Conservation (phyloP, 2,888 invertebrate genomes). For the Campaea margaritaria region DNA sequence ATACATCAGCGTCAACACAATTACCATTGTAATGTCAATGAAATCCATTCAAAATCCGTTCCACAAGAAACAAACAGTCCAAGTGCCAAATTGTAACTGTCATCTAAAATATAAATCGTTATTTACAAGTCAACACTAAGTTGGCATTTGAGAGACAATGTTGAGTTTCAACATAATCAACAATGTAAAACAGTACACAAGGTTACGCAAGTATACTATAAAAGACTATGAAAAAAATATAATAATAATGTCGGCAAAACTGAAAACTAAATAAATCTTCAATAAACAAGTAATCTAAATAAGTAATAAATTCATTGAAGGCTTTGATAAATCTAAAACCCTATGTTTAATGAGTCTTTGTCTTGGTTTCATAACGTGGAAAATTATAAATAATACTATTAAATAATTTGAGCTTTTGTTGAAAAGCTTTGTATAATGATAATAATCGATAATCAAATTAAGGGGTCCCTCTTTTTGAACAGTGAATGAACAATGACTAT, state of each 20-base stretch:
- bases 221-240: too few relatives aligned
- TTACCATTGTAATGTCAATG: constrained; percentile 6
- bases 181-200: constrained; percentile 9
- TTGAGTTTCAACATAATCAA: constrained; percentile 14
- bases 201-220: not conserved
- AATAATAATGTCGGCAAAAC: too few relatives aligned
- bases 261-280: too few relatives aligned
- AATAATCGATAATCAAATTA: too few relatives aligned
- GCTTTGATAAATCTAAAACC: too few relatives aligned
- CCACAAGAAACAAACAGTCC: constrained; percentile 13
- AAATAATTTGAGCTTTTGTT: not conserved
- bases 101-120: constrained; percentile 30
- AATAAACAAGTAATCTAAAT: too few relatives aligned
- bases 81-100: constrained; percentile 26
- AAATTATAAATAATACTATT: too few relatives aligned
- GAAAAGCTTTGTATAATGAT: not conserved
- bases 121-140: constrained; percentile 28
- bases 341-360: too few relatives aligned
- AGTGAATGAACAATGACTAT: too few relatives aligned
- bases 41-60: constrained; percentile 15
- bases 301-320: too few relatives aligned
- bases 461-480: too few relatives aligned
- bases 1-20: constrained; percentile 9
- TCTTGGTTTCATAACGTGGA: too few relatives aligned
- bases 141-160: constrained; percentile 31